Evolutionary conservation across 2,113 vertebrate species (phyloP).

Genomic region (Cinclus cinclus): DNA sequence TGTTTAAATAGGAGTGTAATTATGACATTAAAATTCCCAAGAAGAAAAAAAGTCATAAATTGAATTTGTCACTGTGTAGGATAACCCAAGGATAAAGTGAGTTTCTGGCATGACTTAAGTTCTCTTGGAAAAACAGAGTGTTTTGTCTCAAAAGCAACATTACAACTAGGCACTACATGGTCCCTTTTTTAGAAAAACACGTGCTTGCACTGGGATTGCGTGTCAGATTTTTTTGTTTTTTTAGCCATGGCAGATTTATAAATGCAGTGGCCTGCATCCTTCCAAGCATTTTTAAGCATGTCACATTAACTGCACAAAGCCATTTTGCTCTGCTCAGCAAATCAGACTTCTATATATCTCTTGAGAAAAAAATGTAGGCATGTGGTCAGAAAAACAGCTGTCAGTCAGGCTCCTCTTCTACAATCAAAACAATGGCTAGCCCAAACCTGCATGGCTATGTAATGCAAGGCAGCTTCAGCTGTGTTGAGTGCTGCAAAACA

Average conservation of each 20-base stretch:
- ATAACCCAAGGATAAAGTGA: neutral
- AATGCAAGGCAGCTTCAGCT: neutral
- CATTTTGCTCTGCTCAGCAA: slow-evolving; percentile 39
- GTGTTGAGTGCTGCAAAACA: neutral
- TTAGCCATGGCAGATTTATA: neutral
- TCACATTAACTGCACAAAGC: slow-evolving; percentile 41
- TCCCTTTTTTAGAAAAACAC: neutral
- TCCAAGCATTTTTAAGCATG: slow-evolving; percentile 37
- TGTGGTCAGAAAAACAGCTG: slow-evolving; percentile 49
- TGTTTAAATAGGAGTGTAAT: slow-evolving; percentile 26
- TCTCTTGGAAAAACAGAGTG: neutral
- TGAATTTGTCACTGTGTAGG: neutral
- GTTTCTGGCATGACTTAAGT: neutral
- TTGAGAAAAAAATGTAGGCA: neutral
- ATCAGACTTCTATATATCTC: slow-evolving; percentile 25
- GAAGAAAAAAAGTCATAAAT: neutral
- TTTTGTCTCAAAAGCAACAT: neutral
- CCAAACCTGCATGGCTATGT: neutral
- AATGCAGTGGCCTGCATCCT: slow-evolving; percentile 17
- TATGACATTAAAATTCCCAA: slow-evolving; percentile 9
- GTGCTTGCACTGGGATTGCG: neutral
- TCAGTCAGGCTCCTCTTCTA: slow-evolving; percentile 36
- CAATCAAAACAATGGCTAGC: neutral
- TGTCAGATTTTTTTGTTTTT: neutral
- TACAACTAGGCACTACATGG: fast-evolving